A percentile compares a stretch with the other conserved stretches of the same genome.
Evolutionary conservation across 2,797 vertebrate species (phyloP).

Genomic region (Urophycis tenuis): DNA sequence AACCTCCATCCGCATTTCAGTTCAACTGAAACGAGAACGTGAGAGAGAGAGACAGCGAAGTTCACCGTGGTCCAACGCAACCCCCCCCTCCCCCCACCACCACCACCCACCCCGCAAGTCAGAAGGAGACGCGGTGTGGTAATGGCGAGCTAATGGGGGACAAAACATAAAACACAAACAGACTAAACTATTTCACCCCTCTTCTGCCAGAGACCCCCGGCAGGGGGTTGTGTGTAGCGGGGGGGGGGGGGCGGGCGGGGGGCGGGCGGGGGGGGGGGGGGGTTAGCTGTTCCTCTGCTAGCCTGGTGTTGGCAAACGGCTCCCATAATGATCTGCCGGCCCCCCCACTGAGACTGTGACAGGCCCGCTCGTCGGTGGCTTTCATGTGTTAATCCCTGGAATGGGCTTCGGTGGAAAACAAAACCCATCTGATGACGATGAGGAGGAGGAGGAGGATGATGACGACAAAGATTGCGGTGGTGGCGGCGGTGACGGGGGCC

Average conservation of each 20-base stretch:
- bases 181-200: conserved; percentile 51
- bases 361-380: conserved; percentile 57
- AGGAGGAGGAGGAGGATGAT: not conserved
- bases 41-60: too few relatives aligned
- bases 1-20: too few relatives aligned
- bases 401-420: conserved; percentile 52
- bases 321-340: conserved; percentile 62
- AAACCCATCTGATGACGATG: conserved; percentile 58
- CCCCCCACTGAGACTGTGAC: conserved; percentile 61
- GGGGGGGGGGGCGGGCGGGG: too few relatives aligned
- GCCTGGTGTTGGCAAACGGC: conserved; percentile 48
- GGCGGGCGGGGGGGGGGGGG: too few relatives aligned
- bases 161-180: conserved; percentile 56
- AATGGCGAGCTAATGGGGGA: conserved; percentile 49
- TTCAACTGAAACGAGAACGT: too few relatives aligned
- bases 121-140: conserved; percentile 38
- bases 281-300: conserved; percentile 22
- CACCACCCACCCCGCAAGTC: too few relatives aligned
- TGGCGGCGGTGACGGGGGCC: conserved; percentile 25
- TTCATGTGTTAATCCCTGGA: conserved; percentile 70
- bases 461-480: not conserved
- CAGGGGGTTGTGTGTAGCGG: too few relatives aligned
- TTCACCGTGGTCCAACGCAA: too few relatives aligned
- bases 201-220: conserved; percentile 30
- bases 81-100: too few relatives aligned